A percentile compares a stretch with the other conserved stretches of the same genome.
phyloP scores from a whole-genome alignment of 2,797 vertebrate species.

The Betta splendens region DNA sequence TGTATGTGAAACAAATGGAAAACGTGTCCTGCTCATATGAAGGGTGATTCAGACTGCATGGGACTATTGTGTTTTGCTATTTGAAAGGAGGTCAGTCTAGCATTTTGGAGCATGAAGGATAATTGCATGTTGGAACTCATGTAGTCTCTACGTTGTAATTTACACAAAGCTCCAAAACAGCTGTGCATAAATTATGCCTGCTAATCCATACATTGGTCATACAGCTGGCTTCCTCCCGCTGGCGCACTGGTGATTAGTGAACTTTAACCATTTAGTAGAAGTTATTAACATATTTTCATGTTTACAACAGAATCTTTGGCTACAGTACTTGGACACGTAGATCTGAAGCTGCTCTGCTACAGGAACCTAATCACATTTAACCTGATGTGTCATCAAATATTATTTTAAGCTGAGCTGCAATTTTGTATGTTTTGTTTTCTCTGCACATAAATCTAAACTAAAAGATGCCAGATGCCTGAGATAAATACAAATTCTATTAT shows the following conservation, averaged over 20 bases:
- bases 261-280: background rate
- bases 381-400: no score
- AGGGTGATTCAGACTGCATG: background rate
- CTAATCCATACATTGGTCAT: no score
- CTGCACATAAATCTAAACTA: no score
- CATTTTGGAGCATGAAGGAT: background rate
- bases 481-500: no score
- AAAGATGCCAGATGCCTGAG: no score
- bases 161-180: background rate
- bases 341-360: no score
- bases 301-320: background rate
- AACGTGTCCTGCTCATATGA: background rate
- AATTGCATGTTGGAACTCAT: background rate
- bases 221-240: background rate
- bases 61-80: background rate
- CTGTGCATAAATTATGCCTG: background rate
- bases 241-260: background rate
- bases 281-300: background rate
- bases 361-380: no score
- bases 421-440: no score
- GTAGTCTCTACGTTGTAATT: background rate
- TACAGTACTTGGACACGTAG: background rate
- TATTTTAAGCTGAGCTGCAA: no score
- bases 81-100: slow-evolving; percentile 1
- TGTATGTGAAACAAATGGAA: background rate